Evolutionary conservation across 1,140 invertebrate genomes (phyloP), one percentile per base, ranked within the genome.

Genomic region (Saccostrea echinata): DNA sequence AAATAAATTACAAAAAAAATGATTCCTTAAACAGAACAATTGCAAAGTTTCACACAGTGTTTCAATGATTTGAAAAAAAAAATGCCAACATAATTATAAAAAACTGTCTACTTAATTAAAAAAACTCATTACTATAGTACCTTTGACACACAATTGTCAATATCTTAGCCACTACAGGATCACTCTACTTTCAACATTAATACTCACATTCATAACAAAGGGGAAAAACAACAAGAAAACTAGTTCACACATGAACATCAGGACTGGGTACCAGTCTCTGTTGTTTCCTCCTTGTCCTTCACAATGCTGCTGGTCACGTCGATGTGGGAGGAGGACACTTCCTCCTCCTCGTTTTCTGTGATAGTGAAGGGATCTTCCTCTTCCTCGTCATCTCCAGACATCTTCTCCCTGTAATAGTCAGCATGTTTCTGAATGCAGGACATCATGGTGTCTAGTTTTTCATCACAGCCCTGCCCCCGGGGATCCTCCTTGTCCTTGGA

Each of bases 401-500:
- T 76, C 68, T 76, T 76, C 27, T 76, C 27, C 30, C 27, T 76
- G 24, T 76, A 76, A 27, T 76, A 76, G 21, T 84, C 57, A 13
- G 53, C 27, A 35, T 84, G 84, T 57, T 84, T 64, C 24, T 43
- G 21, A 53, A 84, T 61, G 30, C 84, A 84, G 16, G 13, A 8
- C 53, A 57, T 61, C 33, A 84, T 43, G 2, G 53, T 51, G 18
- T 61, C 30, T 6, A 57, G 51, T 33, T 86, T 71, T 21, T 87
- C 86, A 35, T 61, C 51, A 61, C 86, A 87, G 51, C 82, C 53
- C 98, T 24, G 91, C 91, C 97, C 98, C 94, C 98, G 98, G 0
- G 97, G 97, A 8, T 97, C 97, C 71, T 16, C 93, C 95, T 92
- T 94, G 35, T 16, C 93, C 95, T 92, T 94, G 13, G 52, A 95